Evolutionary conservation across 1,140 invertebrate genomes (phyloP).

Genomic region (Drosophila murphyi): DNA sequence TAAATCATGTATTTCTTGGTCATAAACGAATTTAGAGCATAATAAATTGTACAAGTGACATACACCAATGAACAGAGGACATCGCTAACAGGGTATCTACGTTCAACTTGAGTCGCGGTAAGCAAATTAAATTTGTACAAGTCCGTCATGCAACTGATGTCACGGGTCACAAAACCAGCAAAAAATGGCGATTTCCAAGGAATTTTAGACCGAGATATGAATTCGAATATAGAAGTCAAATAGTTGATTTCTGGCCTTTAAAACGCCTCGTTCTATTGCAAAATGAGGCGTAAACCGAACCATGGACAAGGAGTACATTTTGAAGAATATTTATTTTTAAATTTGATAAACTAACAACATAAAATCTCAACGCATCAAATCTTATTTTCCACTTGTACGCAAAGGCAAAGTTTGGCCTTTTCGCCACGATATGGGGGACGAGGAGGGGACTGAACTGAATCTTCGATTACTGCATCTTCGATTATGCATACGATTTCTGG

Average conservation of each 20-base stretch:
- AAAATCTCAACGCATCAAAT: too few relatives aligned
- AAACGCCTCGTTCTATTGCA: background rate
- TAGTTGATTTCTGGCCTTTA: slow-evolving; percentile 10
- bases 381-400: too few relatives aligned
- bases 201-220: slow-evolving; percentile 11
- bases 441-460: too few relatives aligned
- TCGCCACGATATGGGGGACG: too few relatives aligned
- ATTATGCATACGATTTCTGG: too few relatives aligned
- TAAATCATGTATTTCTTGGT: too few relatives aligned
- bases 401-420: too few relatives aligned
- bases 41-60: too few relatives aligned
- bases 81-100: slow-evolving; percentile 8
- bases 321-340: too few relatives aligned
- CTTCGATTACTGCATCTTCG: too few relatives aligned
- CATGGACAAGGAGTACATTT: too few relatives aligned
- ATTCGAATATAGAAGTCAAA: slow-evolving; percentile 13
- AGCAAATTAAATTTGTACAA: slow-evolving; percentile 59
- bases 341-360: too few relatives aligned
- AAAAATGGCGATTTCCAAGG: slow-evolving; percentile 13
- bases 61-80: background rate
- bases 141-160: slow-evolving; percentile 59
- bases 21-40: background rate
- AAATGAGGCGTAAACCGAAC: background rate
- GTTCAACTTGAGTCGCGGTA: slow-evolving; percentile 20
- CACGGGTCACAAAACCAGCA: slow-evolving; percentile 29